Evolutionary conservation across 2,797 vertebrate genomes (phyloP).

Genomic region (Onychomys arenicola): DNA sequence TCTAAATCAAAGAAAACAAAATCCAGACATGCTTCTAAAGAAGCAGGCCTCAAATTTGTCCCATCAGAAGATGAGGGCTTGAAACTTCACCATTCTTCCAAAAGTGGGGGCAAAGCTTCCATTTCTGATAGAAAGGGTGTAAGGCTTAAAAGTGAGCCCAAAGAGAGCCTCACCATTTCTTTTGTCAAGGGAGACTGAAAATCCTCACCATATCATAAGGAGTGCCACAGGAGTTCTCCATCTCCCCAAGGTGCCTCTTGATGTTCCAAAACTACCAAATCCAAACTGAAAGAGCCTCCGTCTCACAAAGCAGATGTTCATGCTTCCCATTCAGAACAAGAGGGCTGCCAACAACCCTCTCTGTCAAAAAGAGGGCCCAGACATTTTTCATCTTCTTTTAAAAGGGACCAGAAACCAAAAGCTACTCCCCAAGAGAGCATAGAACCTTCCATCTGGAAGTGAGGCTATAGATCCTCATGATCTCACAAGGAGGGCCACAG

Average conservation of each 20-base stretch:
- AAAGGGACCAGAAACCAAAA: neutral
- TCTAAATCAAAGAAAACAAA: neutral
- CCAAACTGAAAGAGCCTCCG: neutral
- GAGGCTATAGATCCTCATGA: fast-evolving
- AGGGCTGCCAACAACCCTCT: neutral
- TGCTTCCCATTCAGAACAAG: neutral
- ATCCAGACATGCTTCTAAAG: neutral
- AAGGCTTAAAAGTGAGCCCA: neutral
- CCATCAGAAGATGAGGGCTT: neutral
- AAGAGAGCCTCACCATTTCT: neutral
- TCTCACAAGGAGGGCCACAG: neutral
- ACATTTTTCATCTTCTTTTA: neutral
- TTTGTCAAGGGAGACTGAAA: neutral
- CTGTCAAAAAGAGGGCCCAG: too few species aligned
- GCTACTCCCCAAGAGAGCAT: neutral
- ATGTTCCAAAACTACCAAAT: neutral
- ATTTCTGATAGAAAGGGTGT: neutral
- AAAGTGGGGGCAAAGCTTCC: neutral
- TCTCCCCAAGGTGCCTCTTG: too few species aligned
- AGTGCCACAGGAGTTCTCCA: too few species aligned
- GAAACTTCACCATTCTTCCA: neutral
- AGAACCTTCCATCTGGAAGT: neutral
- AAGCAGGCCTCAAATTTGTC: neutral
- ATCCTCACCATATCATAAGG: neutral
- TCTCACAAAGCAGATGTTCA: neutral